Evolutionary conservation across 2,888 invertebrate species (phyloP).

Genomic region (Drosophila atripex): DNA sequence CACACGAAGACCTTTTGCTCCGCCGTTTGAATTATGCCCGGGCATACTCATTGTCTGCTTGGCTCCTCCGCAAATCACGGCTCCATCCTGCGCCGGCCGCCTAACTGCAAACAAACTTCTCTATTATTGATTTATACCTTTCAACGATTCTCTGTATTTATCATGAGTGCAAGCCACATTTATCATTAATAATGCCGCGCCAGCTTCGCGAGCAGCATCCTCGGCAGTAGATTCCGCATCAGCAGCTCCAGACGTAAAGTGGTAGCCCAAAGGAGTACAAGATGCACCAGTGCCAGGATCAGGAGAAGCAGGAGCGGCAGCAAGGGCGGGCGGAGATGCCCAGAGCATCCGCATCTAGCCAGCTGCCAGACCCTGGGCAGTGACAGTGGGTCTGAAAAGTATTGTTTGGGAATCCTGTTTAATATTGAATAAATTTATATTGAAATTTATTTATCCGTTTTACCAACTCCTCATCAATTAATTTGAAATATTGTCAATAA

Average conservation of each 20-base stretch:
- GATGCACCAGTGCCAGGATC: constrained; percentile 48
- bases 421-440: no score
- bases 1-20: constrained; percentile 63
- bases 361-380: constrained; percentile 63
- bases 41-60: constrained; percentile 77
- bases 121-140: constrained; percentile 84
- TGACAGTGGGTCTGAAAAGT: constrained; percentile 48
- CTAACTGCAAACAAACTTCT: constrained; percentile 80
- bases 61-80: constrained; percentile 64
- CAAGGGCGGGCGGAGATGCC: constrained; percentile 38
- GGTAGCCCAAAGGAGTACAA: constrained; percentile 71
- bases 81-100: constrained; percentile 54
- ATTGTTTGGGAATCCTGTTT: neutral
- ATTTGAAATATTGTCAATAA: no score
- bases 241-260: constrained; percentile 62
- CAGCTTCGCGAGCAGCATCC: constrained; percentile 38
- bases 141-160: constrained; percentile 84
- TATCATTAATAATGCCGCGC: constrained; percentile 82
- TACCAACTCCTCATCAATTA: no score
- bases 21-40: constrained; percentile 74
- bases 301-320: constrained; percentile 26
- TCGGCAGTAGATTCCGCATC: constrained; percentile 38
- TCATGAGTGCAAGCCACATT: constrained; percentile 84
- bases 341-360: constrained; percentile 64
- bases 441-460: no score